phyloP scores from a whole-genome alignment of 1,140 invertebrate species.

The Lycorma delicatula region DNA sequence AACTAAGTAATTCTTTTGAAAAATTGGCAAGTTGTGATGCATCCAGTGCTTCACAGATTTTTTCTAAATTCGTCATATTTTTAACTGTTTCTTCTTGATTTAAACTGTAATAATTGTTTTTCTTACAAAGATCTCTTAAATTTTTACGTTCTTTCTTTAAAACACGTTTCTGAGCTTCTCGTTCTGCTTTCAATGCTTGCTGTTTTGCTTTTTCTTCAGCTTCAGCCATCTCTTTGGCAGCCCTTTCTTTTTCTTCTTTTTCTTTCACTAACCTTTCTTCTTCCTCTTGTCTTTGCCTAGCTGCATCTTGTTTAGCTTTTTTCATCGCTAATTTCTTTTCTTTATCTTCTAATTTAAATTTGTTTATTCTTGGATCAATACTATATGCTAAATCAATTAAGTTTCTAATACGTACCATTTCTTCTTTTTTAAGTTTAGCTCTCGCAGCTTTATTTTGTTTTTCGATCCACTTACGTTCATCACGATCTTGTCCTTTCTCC shows the following conservation, averaged over 20 bases:
- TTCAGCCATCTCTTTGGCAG: conserved; percentile 75
- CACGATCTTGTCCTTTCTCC: conserved; percentile 90
- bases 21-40: conserved; percentile 54
- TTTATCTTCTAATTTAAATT: conserved; percentile 91
- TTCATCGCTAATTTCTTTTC: conserved; percentile 83
- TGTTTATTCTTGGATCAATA: conserved; percentile 83
- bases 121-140: conserved; percentile 74
- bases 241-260: conserved; percentile 51
- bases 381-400: conserved; percentile 91
- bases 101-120: conserved; percentile 75
- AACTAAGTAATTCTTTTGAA: conserved; percentile 56
- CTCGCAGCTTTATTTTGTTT: conserved; percentile 92
- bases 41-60: conserved; percentile 72
- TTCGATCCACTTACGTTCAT: conserved; percentile 94
- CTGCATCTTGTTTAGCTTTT: conserved; percentile 81
- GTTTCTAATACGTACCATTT: conserved; percentile 80
- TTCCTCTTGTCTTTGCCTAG: conserved; percentile 70
- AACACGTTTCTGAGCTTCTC: conserved; percentile 71
- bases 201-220: conserved; percentile 67
- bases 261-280: conserved; percentile 63
- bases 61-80: conserved; percentile 84
- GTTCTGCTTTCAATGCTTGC: conserved; percentile 77
- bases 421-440: conserved; percentile 91
- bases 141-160: conserved; percentile 81
- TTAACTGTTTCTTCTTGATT: conserved; percentile 64